phyloP scores from a whole-genome alignment of 2,797 vertebrate genomes.

The Potorous gilbertii region DNA sequence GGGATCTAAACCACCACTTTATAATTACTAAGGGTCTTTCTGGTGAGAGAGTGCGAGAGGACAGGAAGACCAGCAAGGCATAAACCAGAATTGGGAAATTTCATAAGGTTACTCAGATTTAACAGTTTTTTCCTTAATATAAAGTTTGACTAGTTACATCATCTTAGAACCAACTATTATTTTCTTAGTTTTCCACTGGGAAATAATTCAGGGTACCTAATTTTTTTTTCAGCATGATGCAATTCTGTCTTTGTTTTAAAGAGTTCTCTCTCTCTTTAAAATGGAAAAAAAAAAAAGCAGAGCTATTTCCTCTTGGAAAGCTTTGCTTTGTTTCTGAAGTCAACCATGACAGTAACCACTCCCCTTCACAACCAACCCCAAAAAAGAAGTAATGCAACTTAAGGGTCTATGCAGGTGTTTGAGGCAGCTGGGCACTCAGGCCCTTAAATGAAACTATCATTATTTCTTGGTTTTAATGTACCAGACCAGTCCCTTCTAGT shows the following conservation, averaged over 20 bases:
- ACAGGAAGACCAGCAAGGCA: background rate
- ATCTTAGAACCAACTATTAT: slow-evolving; percentile 71
- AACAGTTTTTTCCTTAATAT: slow-evolving; percentile 59
- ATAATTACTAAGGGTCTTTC: slow-evolving; percentile 28
- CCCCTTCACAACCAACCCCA: slow-evolving; percentile 31
- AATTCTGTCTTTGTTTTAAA: slow-evolving; percentile 72
- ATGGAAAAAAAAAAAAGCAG: slow-evolving; percentile 20
- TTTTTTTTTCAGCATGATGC: slow-evolving; percentile 80
- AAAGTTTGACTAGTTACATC: slow-evolving; percentile 61
- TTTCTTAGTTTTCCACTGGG: slow-evolving; percentile 79
- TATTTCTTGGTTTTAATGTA: background rate
- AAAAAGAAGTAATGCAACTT: background rate
- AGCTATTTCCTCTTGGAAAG: background rate
- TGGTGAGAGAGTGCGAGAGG: background rate
- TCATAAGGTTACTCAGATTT: background rate
- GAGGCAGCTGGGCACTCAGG: background rate
- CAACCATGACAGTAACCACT: background rate
- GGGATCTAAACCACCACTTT: slow-evolving; percentile 32
- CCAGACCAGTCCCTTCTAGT: background rate
- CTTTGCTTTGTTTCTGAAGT: slow-evolving; percentile 31
- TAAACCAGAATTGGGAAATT: background rate
- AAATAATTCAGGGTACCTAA: slow-evolving; percentile 73
- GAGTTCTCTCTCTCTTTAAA: slow-evolving; percentile 17
- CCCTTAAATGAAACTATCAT: background rate
- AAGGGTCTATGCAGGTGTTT: slow-evolving; percentile 42